Percentiles rank a stretch among this genome's conserved stretches.
These are phyloP conservation scores for Lymantria dispar DNA, from an alignment of 2,888 invertebrate species.

Conservation along the genomic window DNA sequence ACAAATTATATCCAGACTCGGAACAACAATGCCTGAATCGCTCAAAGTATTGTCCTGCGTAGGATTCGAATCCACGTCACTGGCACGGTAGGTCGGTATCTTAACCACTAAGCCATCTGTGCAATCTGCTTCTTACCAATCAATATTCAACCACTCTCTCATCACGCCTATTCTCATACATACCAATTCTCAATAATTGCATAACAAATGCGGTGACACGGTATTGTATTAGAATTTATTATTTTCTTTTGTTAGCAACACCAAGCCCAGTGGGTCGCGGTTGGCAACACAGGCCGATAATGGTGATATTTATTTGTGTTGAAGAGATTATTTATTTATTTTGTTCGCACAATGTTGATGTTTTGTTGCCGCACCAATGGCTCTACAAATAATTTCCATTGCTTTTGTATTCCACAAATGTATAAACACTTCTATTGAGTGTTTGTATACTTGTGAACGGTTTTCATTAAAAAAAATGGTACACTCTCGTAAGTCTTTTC, in stretches of 20 bases:
- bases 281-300: constrained; percentile 55
- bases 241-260: constrained; percentile 60
- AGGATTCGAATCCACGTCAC: too few species aligned
- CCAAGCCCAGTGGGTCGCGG: constrained; percentile 47
- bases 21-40: too few species aligned
- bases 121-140: too few species aligned
- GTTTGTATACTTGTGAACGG: too few species aligned
- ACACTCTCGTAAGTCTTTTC: too few species aligned
- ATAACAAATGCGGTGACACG: constrained; percentile 72
- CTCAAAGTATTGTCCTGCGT: too few species aligned
- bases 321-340: constrained; percentile 57
- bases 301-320: constrained; percentile 63
- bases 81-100: too few species aligned
- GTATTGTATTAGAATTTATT: constrained; percentile 73
- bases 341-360: constrained; percentile 47
- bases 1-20: too few species aligned
- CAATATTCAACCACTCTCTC: constrained; percentile 23
- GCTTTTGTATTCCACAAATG: constrained; percentile 29
- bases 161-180: constrained; percentile 47
- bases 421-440: constrained; percentile 21
- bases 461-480: too few species aligned
- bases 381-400: constrained; percentile 41
- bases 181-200: constrained; percentile 68
- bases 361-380: constrained; percentile 49
- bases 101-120: too few species aligned